Base-by-base conservation (phyloP, 2,797 vertebrate genomes). In the Alosa sapidissima region DNA sequence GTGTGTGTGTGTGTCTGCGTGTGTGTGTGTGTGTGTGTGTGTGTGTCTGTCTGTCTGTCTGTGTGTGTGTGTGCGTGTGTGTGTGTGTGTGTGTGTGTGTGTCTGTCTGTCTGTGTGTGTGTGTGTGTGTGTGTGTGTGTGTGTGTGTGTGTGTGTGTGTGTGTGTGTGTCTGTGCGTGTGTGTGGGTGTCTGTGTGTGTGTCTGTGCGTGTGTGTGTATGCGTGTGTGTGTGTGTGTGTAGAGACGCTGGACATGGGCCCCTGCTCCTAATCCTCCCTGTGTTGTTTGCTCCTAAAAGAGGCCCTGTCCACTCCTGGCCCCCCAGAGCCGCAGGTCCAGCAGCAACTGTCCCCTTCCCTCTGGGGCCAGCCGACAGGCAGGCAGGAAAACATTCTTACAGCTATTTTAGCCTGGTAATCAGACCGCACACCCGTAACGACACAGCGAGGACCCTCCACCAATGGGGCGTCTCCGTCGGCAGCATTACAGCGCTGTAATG, bases 301-400 rank as follows among this genome's bases (percentile, higher is more conserved):
- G 94, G 93, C 93, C 83, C 36, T 75, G 41, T 86, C 55, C 88
- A 91, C 93, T 93, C 93, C 94, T 94, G 91, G 60, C 88, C 91
- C 93, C 93, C 89, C 90, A 91, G 91, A 83, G 90, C 88, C 91
- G 92, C 92, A 92, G 89, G 91, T 92, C 92, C 89, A 87, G 82
- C 88, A 92, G 93, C 93, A 94, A 95, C 94, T 94, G 94, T 94
- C 93, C 90, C 91, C 90, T 89, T 94, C 91, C 24, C 93, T 93
- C 93, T 88, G 54, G 91, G 92, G 90, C 51, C 51, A 0, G 51
- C 11, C 51, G 93, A 92, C 28, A 10, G 28, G 90, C 93, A 91
- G 89, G 89, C 36, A 68, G 58, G 75, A 87, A 90, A 90, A 87
- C 90, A 93, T 93, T 88, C 91, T 91, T 89, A 82, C 87, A 89